Percentiles rank a stretch among this genome's conserved stretches.
Evolutionary conservation across 2,113 vertebrate genomes (phyloP).

Genomic region (Hiodon tergisus): DNA sequence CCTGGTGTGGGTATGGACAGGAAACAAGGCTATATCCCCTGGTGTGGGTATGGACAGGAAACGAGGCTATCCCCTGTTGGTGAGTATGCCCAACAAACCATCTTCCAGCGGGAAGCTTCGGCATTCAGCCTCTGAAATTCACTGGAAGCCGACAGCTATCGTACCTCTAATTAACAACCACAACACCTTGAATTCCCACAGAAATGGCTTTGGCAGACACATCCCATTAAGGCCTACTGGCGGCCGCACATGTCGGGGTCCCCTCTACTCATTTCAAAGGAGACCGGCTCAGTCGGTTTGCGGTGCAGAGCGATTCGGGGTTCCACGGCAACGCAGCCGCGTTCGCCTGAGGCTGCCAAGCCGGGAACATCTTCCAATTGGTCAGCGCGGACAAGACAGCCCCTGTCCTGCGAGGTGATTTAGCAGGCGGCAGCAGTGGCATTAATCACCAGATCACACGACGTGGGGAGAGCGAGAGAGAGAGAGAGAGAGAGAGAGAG

Average conservation of each 20-base stretch:
- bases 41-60: no score
- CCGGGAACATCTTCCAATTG: constrained; percentile 23
- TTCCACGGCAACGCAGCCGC: background rate
- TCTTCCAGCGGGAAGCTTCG: no score
- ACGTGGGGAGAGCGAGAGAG: background rate
- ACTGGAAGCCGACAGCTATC: background rate
- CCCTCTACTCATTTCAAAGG: background rate
- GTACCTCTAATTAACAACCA: background rate
- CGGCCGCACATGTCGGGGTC: background rate
- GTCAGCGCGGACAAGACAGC: constrained; percentile 23
- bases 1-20: no score
- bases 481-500: background rate
- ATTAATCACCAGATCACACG: constrained; percentile 29
- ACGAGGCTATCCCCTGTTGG: no score
- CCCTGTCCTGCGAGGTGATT: constrained; percentile 30
- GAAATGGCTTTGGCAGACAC: background rate
- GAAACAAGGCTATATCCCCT: no score
- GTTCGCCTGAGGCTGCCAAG: constrained; percentile 10
- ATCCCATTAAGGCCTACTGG: background rate
- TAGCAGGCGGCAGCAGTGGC: constrained; percentile 23
- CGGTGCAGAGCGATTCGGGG: background rate
- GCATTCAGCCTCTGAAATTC: no score
- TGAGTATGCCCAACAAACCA: no score
- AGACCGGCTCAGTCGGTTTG: background rate
- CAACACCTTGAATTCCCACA: background rate